Evolutionary conservation across 2,888 invertebrate genomes (phyloP).

Genomic region (Plebejus argus): DNA sequence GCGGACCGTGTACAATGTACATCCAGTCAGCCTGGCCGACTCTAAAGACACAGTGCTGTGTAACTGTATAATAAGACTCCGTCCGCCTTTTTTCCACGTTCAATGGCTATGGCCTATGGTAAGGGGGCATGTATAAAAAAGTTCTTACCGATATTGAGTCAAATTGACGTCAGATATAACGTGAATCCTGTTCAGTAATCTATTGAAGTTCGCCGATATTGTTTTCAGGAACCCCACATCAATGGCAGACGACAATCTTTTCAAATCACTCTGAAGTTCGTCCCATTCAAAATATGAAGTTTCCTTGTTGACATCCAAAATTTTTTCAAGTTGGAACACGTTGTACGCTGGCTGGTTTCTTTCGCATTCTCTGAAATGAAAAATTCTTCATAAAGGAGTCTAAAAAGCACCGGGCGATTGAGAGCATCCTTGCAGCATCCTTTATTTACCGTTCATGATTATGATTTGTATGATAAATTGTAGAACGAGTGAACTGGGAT

Average conservation of each 20-base stretch:
- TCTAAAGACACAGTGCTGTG: too few species aligned
- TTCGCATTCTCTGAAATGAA: constrained; percentile 84
- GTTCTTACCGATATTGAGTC: constrained; percentile 76
- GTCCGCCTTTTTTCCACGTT: too few species aligned
- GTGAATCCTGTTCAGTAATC: constrained; percentile 80
- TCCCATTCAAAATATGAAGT: constrained; percentile 84
- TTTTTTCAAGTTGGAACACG: constrained; percentile 85
- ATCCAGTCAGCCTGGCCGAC: too few species aligned
- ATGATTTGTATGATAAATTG: background rate
- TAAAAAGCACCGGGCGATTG: background rate
- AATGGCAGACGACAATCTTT: constrained; percentile 75
- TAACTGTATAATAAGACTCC: too few species aligned
- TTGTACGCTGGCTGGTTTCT: constrained; percentile 86
- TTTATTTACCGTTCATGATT: background rate
- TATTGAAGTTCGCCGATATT: constrained; percentile 80
- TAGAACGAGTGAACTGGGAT: background rate
- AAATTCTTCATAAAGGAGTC: background rate
- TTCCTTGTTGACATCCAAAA: constrained; percentile 85
- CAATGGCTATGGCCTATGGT: too few species aligned
- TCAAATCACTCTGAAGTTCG: constrained; percentile 78
- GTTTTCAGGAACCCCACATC: constrained; percentile 77
- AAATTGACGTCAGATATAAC: constrained; percentile 82
- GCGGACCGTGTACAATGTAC: too few species aligned
- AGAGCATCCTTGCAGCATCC: background rate
- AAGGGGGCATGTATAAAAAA: too few species aligned